Conservation (phyloP, 1,140 invertebrate species). For the Leptinotarsa defecta region DNA sequence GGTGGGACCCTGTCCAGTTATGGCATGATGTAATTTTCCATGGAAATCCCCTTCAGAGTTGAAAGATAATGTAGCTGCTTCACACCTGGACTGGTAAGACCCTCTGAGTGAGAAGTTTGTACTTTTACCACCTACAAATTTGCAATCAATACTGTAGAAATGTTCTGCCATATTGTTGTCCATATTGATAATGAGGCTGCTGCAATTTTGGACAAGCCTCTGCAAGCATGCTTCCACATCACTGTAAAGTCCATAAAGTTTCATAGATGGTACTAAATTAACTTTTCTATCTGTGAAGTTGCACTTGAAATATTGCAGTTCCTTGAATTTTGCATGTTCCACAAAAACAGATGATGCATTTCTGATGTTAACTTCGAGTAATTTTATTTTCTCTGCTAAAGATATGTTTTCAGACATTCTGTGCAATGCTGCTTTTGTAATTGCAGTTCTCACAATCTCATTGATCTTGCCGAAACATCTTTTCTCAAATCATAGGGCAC, state of each 20-base stretch:
- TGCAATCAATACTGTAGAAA: conserved; percentile 50
- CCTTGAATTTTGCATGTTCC: conserved; percentile 46
- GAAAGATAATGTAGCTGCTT: conserved; percentile 45
- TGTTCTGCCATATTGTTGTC: conserved; percentile 56
- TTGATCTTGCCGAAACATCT: background rate
- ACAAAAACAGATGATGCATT: conserved; percentile 53
- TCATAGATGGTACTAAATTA: conserved; percentile 35
- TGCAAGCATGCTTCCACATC: conserved; percentile 25
- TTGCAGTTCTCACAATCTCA: background rate
- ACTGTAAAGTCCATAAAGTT: conserved; percentile 27
- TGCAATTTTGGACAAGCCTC: conserved; percentile 28
- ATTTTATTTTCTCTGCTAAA: background rate
- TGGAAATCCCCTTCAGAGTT: conserved; percentile 30
- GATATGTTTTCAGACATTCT: background rate
- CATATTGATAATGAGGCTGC: conserved; percentile 49
- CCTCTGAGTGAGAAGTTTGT: conserved; percentile 45
- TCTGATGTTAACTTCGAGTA: conserved; percentile 43
- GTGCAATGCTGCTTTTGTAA: background rate
- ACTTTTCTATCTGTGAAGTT: conserved; percentile 35
- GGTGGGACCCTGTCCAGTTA: too few species aligned
- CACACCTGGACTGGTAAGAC: conserved; percentile 47
- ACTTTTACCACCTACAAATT: conserved; percentile 54
- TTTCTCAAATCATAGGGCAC: conserved; percentile 1
- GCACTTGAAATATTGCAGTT: conserved; percentile 38
- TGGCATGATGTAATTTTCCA: too few species aligned